Evolutionary conservation across 2,797 vertebrate species (phyloP), one percentile per base, ranked within the genome.

Genomic region (Parauchenoglanis ngamensis): DNA sequence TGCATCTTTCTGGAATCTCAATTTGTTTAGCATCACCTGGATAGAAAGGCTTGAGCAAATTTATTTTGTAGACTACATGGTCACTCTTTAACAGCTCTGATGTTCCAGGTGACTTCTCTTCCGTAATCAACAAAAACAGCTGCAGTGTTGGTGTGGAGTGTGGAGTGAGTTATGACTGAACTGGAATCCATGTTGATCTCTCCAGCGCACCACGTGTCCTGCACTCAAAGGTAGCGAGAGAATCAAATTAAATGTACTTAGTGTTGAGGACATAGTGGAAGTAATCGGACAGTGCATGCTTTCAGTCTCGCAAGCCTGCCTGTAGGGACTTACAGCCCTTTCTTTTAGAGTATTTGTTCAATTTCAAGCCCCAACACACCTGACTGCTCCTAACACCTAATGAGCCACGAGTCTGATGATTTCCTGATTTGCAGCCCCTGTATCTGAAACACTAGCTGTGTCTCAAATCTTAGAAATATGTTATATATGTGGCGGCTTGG

Each of bases 311-410:
- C 72, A 82, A 31, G 46, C 40, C 23, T 73, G 59, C 82, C 84
- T 49, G 44, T 28, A 8, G 87, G 75, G 87, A 77, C 84, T 65
- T 85, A 25, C 25, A 82, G 75, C 11, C 59, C 68, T 87, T 84
- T 84, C 82, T 86, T 63, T 61, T 77, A 76, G 76, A 76, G 61
- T 88, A 87, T 89, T 89, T 91, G 85, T 91, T 87, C 79, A 89
- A 89, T 90, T 91, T 90, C 89, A 89, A 90, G 90, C 87, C 46
- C 85, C 83, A 72, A 72, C 68, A 90, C 88, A 89, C 88, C 85
- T 90, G 87, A 83, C 78, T 87, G 88, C 85, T 57, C 63, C 81
- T 82, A 81, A 83, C 75, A 87, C 57, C 73, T 88, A 88, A 91
- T 91, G 89, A 86, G 17, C 83, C 57, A 57, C 28, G 23, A 85